These are phyloP conservation scores for Matsumyia berberina DNA, from an alignment of 2,888 invertebrate species.

Conservation along the genomic window DNA sequence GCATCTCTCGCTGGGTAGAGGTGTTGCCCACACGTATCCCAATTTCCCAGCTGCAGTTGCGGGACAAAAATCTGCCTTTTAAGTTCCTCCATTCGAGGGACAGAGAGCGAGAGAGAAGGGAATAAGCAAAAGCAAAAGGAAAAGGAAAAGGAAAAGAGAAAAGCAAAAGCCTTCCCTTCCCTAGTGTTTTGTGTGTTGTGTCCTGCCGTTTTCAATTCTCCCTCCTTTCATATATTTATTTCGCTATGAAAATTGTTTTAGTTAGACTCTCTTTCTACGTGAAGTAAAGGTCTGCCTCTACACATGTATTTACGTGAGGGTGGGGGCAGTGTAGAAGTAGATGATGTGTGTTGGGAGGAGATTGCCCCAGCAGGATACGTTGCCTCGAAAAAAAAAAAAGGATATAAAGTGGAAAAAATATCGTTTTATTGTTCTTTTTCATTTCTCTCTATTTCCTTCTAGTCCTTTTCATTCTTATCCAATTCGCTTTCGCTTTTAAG, in stretches of 20 bases:
- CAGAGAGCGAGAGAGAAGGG: background rate
- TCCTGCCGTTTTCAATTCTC: conserved; percentile 41
- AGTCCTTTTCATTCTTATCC: conserved; percentile 14
- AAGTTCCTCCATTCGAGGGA: background rate
- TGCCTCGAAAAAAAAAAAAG: conserved; percentile 5
- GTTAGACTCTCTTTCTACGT: conserved; percentile 35
- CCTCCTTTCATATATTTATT: conserved; percentile 42
- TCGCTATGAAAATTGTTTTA: conserved; percentile 60
- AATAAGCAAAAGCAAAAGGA: background rate
- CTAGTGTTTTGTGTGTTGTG: background rate
- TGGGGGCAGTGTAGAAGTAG: background rate
- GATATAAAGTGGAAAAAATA: conserved; percentile 48
- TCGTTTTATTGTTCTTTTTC: conserved; percentile 37
- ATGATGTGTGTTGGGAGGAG: conserved; percentile 20
- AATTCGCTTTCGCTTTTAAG: conserved; percentile 54
- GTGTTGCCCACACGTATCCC: conserved; percentile 9
- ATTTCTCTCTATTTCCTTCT: background rate
- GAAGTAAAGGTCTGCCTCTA: conserved; percentile 36
- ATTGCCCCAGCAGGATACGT: conserved; percentile 49
- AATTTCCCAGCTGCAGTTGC: conserved; percentile 8
- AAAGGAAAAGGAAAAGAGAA: background rate
- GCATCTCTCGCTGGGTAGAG: conserved; percentile 1
- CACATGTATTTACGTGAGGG: background rate
- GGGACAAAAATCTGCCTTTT: conserved; percentile 31
- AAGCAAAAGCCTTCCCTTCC: conserved; percentile 9